These are phyloP conservation scores for Drosophila neotestacea DNA, from an alignment of 2,888 invertebrate genomes.

Conservation along the genomic window DNA sequence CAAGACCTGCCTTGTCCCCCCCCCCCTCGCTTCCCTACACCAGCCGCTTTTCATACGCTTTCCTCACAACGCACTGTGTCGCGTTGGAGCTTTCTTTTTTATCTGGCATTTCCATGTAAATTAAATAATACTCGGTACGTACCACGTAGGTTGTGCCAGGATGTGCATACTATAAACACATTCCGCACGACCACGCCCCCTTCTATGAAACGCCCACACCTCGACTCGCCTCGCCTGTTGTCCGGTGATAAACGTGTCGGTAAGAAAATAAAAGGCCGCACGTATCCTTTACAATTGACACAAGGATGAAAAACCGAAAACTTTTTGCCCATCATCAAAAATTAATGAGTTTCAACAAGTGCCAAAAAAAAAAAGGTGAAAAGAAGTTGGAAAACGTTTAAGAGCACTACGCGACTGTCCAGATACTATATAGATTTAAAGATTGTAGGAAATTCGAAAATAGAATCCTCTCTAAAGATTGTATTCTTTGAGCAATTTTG, in stretches of 20 bases:
- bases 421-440: not conserved
- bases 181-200: not conserved
- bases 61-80: not conserved
- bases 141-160: slow-evolving; percentile 1
- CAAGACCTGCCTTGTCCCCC: not conserved
- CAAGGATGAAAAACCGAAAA: slow-evolving; percentile 12
- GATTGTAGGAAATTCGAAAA: not conserved
- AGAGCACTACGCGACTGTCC: not conserved
- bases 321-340: slow-evolving; percentile 40
- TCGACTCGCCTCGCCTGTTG: not conserved
- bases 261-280: slow-evolving; percentile 21
- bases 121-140: slow-evolving; percentile 28
- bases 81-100: slow-evolving; percentile 9
- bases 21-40: not conserved
- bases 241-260: slow-evolving; percentile 13
- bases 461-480: not conserved
- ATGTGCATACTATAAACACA: not conserved
- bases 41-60: not conserved
- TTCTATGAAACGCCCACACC: not conserved
- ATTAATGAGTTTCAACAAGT: slow-evolving; percentile 65
- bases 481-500: not conserved
- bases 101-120: slow-evolving; percentile 38
- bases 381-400: not conserved
- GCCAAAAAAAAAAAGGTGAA: slow-evolving; percentile 17
- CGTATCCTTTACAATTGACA: slow-evolving; percentile 29